Evolutionary conservation across 2,113 vertebrate species (phyloP), one percentile per base, ranked within the genome.

Genomic region (Platanista minor): DNA sequence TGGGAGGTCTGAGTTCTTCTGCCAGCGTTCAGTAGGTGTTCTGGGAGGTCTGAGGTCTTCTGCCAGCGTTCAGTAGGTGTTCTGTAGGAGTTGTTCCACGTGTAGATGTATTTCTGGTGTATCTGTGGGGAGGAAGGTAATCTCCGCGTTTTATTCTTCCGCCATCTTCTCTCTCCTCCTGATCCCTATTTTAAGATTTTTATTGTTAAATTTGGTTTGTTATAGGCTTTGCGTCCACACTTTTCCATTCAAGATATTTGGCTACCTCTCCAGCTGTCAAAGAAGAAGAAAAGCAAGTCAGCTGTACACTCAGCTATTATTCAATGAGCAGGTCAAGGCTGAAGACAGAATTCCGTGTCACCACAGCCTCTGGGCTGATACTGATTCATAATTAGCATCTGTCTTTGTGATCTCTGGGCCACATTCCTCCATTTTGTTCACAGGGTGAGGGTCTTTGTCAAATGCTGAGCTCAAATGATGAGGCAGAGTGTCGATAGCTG

Each of bases 201-300:
- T 86, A 18, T 85, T 69, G n/a, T 87, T 78, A 54, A 90, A 69
- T 93, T 61, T 97, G 85, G 18, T 67, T 90, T 74, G 5, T 93
- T 92, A 67, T 18, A 67, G 31, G 11, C 71, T 83, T 93, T 96
- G 90, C 36, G 46, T 77, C 66, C 77, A 89, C 17, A 69, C 7
- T 75, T 36, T 90, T 59, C 43, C 29, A 13, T 85, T 81, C n/a
- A 61, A 15, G 46, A 49, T 41, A 64, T n/a, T 66, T 66, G 39
- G 64, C 41, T 93, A 21, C 62, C 41, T 84, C 57, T 80, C 84
- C 59, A 92, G 57, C 20, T 57, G 52, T 52, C 29, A 25, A 86
- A 52, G n/a, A 67, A 81, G 39, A 36, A 33, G n/a, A 62, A 8
- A 78, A 36, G 27, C 52, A 66, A 87, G 41, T 3, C 31, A 10